phyloP scores from a whole-genome alignment of 2,888 invertebrate species.

The Athetis lepigone region DNA sequence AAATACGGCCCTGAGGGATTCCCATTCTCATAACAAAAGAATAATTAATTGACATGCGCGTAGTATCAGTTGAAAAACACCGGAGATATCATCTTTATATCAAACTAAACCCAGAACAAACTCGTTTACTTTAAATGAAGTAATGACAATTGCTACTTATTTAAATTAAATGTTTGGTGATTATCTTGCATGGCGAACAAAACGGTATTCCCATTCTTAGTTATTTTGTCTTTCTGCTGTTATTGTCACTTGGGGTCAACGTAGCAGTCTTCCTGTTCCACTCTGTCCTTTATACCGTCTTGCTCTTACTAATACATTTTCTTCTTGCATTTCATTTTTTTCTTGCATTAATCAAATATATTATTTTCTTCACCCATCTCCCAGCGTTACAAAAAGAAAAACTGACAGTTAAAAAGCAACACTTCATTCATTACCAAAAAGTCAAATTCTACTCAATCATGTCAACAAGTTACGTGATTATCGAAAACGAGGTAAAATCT shows the following conservation, averaged over 20 bases:
- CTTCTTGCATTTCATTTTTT: too few species aligned
- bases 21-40: slow-evolving; percentile 58
- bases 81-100: slow-evolving; percentile 40
- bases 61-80: slow-evolving; percentile 45
- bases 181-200: neutral
- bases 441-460: slow-evolving; percentile 22
- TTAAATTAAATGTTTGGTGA: neutral
- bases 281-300: too few species aligned
- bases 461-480: slow-evolving; percentile 44
- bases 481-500: slow-evolving; percentile 46
- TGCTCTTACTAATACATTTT: too few species aligned
- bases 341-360: too few species aligned
- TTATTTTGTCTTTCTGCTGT: too few species aligned
- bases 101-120: slow-evolving; percentile 39
- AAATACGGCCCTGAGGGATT: slow-evolving; percentile 56
- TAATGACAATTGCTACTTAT: slow-evolving; percentile 16
- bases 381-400: slow-evolving; percentile 22
- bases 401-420: slow-evolving; percentile 12
- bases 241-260: too few species aligned
- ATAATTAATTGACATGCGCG: slow-evolving; percentile 51
- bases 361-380: too few species aligned
- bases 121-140: slow-evolving; percentile 48
- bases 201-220: neutral
- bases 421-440: slow-evolving; percentile 37
- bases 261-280: too few species aligned